Base-by-base conservation (phyloP, 2,888 invertebrate species). In the Psococerastis gibbosa region DNA sequence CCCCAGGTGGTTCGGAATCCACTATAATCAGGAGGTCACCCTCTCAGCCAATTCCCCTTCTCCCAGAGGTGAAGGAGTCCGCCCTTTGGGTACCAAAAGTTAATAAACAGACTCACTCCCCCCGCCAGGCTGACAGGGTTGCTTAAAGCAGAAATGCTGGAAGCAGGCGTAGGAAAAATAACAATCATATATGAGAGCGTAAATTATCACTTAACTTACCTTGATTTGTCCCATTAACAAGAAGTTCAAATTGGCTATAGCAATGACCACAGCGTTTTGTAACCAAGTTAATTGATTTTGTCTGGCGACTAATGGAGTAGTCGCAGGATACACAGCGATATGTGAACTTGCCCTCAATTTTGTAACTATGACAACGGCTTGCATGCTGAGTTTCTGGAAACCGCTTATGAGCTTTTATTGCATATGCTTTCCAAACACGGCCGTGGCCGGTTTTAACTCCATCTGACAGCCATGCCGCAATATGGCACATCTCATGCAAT, bases 401-500 rank as follows among this genome's bases (percentile, higher is more conserved):
- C 2, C 60, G 63, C 15, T 58, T 58, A 54, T 74, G 71, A 1
- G 83, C 79, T 57, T 69, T 75, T 2, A 63, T 62, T 0, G 82
- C 79, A 89, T 89, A 92, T 48, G 69, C 65, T 62, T 76, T 81
- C 88, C 89, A 92, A 44, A 71, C 64, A 0, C 71, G 68, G 0
- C 94, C 94, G 56, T 95, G 95, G 0, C 83, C 84, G 47, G 81
- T 82, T 2, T 69, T 67, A 2, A 75, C 60, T 0, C 72, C 71
- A 55, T 88, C 78, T 2, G 91, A 67, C 2, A 92, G 60, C 85
- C 88, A 94, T 0, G 63, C n/a, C n/a, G n/a, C n/a, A n/a, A n/a
- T n/a, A n/a, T n/a, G n/a, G n/a, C n/a, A n/a, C n/a, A n/a, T n/a
- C 61, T 97, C 95, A 59, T 97, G 95, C 22, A 92, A 70, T 17